phyloP scores from a whole-genome alignment of 2,888 invertebrate genomes.

The Dinocampus coccinellae region DNA sequence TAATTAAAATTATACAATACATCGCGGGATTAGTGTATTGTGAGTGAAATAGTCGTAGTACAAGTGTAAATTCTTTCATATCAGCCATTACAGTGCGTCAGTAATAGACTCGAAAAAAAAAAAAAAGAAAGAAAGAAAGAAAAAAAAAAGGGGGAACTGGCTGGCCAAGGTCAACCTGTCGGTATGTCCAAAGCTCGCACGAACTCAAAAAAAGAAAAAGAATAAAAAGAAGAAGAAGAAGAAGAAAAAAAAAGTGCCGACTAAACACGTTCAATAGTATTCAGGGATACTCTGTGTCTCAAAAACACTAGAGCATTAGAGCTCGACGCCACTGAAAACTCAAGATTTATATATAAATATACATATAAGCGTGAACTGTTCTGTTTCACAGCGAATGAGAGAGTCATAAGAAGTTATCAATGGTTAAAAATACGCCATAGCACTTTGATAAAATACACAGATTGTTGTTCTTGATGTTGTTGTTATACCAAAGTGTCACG shows the following conservation, averaged over 20 bases:
- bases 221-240: not conserved
- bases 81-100: conserved; percentile 58
- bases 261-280: not conserved
- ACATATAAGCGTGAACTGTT: not conserved
- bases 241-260: not conserved
- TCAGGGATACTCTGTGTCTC: not conserved
- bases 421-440: conserved; percentile 10
- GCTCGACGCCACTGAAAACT: not conserved
- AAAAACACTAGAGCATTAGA: not conserved
- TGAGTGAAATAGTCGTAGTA: conserved; percentile 11
- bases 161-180: conserved; percentile 63
- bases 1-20: conserved; percentile 4
- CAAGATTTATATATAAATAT: not conserved
- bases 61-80: conserved; percentile 50
- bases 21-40: not conserved
- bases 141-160: conserved; percentile 45
- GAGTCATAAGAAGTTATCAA: conserved; percentile 39
- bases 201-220: conserved; percentile 38
- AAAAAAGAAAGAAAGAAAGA: no score
- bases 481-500: conserved; percentile 18
- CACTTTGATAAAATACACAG: conserved; percentile 33
- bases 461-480: conserved; percentile 46
- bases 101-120: conserved; percentile 51
- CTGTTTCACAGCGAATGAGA: conserved; percentile 40
- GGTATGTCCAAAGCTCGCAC: conserved; percentile 54